Base-by-base conservation (phyloP, 92 coral and sea anemone species). In the Parazoanthus darwini region DNA sequence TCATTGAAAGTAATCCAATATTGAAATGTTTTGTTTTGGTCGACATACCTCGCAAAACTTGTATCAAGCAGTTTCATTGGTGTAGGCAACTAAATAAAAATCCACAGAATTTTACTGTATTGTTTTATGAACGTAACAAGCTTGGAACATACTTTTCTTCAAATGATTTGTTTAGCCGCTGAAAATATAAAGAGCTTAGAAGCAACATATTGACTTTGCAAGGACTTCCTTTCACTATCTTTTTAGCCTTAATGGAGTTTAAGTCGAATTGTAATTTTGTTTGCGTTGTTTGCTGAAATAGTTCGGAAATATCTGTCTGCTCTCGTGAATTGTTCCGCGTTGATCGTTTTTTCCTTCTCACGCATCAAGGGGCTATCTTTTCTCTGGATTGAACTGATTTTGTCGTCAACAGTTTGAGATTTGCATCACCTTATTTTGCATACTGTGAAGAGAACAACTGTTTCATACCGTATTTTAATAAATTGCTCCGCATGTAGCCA, bases 381-480 rank as follows among this genome's bases (percentile, higher is more conserved):
- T 66, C 59, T 13, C 3, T 26, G 16, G 38, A 46, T 71, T 68
- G 42, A 44, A 44, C 59, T 16, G 68, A 84, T 84, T 15, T 84
- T 23, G 11, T 22, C 1, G 66, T 71, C 25, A 20, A 84, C 7
- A 82, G n/a, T 46, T 44, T 15, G 43, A 70, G 58, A 29, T 84
- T 72, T 54, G 8, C 44, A 74, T 68, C 79, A 82, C 37, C 26
- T 48, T 13, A 20, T 14, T 70, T 84, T 71, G 68, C 78, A 43
- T 83, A 44, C 51, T 48, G 43, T 48, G 10, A 84, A 11, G 79
- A 51, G 46, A 43, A 70, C 2, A 37, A 44, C 29, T 48, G n/a
- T 22, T 18, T 66, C 86, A 42, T 9, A 42, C 87, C 46, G 67
- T 71, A 79, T 48, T 84, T 84, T 84, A 84, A 84, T 71, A 84